A percentile compares a stretch with the other conserved stretches of the same genome.
These are phyloP conservation scores for Pygoscelis adeliae DNA, from an alignment of 2,113 vertebrate genomes.

Conservation along the genomic window DNA sequence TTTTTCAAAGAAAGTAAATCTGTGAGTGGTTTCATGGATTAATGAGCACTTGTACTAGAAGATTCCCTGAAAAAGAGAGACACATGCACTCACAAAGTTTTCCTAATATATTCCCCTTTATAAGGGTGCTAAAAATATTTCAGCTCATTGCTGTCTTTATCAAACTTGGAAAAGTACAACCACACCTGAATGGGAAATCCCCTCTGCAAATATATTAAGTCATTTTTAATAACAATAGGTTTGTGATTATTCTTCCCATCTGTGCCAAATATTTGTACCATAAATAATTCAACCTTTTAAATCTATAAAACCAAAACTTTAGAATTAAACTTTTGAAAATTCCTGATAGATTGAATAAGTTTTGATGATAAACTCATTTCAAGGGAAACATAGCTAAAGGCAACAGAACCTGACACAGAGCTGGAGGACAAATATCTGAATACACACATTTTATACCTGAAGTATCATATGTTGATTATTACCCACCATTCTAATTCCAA, in stretches of 20 bases:
- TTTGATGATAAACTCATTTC: not conserved
- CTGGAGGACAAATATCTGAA: not conserved
- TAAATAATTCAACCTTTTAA: not conserved
- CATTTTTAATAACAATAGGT: not conserved
- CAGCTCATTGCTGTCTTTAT: not conserved
- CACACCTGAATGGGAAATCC: not conserved
- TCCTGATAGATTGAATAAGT: not conserved
- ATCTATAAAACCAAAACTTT: not conserved
- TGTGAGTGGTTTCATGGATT: not conserved
- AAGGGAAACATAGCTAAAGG: not conserved
- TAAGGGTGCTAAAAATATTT: not conserved
- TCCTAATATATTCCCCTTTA: not conserved
- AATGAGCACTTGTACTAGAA: not conserved
- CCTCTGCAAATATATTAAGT: not conserved
- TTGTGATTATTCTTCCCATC: not conserved
- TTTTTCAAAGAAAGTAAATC: not conserved
- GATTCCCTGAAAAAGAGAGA: not conserved
- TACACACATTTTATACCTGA: not conserved
- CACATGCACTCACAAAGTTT: not conserved
- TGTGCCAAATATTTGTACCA: not conserved
- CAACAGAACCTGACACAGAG: not conserved
- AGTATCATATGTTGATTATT: not conserved
- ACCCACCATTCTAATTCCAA: not conserved
- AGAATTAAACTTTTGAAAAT: not conserved
- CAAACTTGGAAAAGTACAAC: not conserved